Percentiles rank a stretch among this genome's conserved stretches.
Conservation (phyloP, 2,888 invertebrate species). For the Therioaphis trifolii region DNA sequence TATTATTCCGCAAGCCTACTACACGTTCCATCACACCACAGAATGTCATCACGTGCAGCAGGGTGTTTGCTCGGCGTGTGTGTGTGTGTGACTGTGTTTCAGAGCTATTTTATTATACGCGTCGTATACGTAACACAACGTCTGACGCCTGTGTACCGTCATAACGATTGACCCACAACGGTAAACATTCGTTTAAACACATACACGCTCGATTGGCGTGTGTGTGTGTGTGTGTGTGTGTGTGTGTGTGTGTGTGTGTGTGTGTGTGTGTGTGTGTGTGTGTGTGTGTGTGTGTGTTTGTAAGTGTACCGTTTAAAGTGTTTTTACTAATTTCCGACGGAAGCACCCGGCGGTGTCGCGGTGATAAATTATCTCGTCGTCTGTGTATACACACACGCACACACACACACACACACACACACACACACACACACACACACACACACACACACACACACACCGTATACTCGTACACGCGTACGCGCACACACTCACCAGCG, state of each 20-base stretch:
- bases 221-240: not conserved
- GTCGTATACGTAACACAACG: not conserved
- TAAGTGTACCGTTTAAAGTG: conserved; percentile 46
- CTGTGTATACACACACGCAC: not conserved
- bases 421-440: not conserved
- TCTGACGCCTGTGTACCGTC: conserved; percentile 12
- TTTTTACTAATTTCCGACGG: conserved; percentile 57
- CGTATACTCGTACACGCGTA: too few species aligned
- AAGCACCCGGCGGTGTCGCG: conserved; percentile 7
- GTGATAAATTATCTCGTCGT: conserved; percentile 47
- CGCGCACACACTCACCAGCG: not conserved
- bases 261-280: not conserved
- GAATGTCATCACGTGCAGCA: too few species aligned
- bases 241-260: not conserved
- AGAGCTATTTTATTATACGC: too few species aligned
- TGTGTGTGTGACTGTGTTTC: not conserved
- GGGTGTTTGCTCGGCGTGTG: not conserved
- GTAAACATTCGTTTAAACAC: not conserved
- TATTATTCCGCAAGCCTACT: too few species aligned
- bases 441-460: not conserved
- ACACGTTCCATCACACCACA: too few species aligned
- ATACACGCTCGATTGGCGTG: too few species aligned
- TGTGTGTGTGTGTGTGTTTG: not conserved
- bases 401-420: not conserved
- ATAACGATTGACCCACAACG: conserved; percentile 23